Evolutionary conservation across 2,797 vertebrate genomes (phyloP), one percentile per base, ranked within the genome.

Genomic region (Salmo trutta): DNA sequence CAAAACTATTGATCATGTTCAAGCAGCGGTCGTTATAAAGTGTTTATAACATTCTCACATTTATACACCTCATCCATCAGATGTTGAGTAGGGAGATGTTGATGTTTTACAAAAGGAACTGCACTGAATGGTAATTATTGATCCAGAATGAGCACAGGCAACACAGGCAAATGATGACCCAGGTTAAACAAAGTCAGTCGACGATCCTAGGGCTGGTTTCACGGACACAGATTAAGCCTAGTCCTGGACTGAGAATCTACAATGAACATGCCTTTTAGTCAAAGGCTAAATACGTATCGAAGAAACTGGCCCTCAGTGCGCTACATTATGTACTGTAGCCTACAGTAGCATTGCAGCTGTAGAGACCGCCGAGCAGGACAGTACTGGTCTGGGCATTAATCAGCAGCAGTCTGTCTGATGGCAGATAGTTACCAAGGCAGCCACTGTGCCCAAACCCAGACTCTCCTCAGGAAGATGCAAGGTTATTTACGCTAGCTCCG

Each of bases 401-500:
- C 56, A 19, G 17, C 6, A 19, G 56, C 56, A 59, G 56, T 59
- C 17, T 59, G 56, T 59, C 54, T 59, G 56, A 59, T 8, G n/a
- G 36, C 15, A 36, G 51, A 21, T 76, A 52, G 56, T 47, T 12
- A 47, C 41, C 41, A 47, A 47, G 41, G 12, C 41, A 47, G 41
- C 10, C 41, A 10, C 41, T 10, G 41, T 47, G 41, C 41, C 41
- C 41, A 47, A 0, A 10, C 41, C 53, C 81, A 15, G 78, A 47
- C 41, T 47, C 41, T 47, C 52, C 81, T 84, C 78, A 79, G 27
- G 54, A 68, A 56, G 29, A 19, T 56, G 52, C 75, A 68, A 80
- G 79, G 80, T 89, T 84, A 90, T 89, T 89, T 83, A 82, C 71
- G 31, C 68, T 47, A 51, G 71, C 83, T 78, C 78, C 80, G 85